Conservation (phyloP, 1,140 invertebrate genomes). For the Babylonia areolata region DNA sequence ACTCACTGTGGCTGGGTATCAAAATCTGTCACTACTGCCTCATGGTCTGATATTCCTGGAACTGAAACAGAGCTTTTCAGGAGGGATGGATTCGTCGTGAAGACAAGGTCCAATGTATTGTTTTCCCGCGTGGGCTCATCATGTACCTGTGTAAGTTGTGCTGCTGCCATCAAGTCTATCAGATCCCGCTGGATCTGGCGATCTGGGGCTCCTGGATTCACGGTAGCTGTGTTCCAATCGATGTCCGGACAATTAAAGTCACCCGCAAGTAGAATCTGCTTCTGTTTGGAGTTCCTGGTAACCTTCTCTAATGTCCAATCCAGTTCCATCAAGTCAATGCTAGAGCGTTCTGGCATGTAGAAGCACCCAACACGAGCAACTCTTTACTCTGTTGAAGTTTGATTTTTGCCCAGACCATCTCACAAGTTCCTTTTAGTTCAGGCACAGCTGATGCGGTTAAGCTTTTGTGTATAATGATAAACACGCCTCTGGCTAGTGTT, state of each 20-base stretch:
- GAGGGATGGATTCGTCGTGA: constrained; percentile 41
- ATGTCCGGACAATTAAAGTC: neutral
- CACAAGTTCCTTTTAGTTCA: constrained; percentile 27
- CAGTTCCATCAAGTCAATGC: neutral
- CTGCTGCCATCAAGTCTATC: constrained; percentile 27
- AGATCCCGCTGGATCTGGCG: constrained; percentile 40
- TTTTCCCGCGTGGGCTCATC: constrained; percentile 40
- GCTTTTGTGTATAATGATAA: constrained; percentile 43
- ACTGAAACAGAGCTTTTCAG: constrained; percentile 38
- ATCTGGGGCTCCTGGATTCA: constrained; percentile 35
- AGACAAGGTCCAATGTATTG: constrained; percentile 43
- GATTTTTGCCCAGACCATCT: constrained; percentile 44
- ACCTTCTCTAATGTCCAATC: neutral
- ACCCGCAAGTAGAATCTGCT: constrained; percentile 19
- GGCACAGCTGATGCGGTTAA: neutral
- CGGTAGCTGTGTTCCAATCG: constrained; percentile 37
- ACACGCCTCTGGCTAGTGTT: constrained; percentile 34
- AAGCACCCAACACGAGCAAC: neutral
- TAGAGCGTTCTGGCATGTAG: neutral
- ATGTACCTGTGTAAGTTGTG: constrained; percentile 43
- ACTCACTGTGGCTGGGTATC: constrained; percentile 37
- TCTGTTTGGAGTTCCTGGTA: neutral
- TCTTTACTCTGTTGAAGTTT: constrained; percentile 39
- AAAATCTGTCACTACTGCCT: constrained; percentile 40
- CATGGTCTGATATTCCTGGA: constrained; percentile 50